Conservation (phyloP, 2,113 vertebrate species). For the Anseranas semipalmata region DNA sequence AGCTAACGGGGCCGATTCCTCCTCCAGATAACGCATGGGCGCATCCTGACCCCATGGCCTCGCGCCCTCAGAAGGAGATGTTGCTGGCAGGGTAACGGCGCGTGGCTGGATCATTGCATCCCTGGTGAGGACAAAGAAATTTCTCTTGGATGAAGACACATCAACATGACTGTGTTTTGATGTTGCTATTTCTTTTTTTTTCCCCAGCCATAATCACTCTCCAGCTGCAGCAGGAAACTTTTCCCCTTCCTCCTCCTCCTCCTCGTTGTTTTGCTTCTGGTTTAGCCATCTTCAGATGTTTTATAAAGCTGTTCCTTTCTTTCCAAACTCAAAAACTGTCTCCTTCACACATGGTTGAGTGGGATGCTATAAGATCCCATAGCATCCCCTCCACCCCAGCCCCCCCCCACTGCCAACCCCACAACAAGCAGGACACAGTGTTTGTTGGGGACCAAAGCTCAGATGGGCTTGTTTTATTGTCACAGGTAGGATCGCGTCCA, state of each 20-base stretch:
- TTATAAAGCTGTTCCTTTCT: background rate
- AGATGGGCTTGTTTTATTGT: background rate
- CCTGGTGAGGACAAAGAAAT: background rate
- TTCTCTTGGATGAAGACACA: background rate
- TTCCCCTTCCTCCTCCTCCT: background rate
- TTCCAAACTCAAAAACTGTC: background rate
- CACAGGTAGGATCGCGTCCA: background rate
- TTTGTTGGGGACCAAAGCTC: background rate
- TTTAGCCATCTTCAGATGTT: background rate
- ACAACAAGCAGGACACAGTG: background rate
- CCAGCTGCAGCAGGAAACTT: background rate
- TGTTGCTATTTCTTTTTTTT: background rate
- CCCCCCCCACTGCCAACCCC: background rate
- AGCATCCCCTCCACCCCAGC: background rate
- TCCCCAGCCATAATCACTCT: background rate
- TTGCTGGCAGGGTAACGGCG: background rate
- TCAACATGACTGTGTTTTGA: background rate
- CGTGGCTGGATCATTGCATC: background rate
- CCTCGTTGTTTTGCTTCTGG: background rate
- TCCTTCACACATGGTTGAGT: background rate
- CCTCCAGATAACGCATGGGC: accelerated
- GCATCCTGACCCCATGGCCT: accelerated
- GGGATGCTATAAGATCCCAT: accelerated
- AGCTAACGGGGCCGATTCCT: background rate
- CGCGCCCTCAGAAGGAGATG: background rate